Evolutionary conservation across 2,797 vertebrate species (phyloP).

Genomic region (Neosalanx taihuensis): DNA sequence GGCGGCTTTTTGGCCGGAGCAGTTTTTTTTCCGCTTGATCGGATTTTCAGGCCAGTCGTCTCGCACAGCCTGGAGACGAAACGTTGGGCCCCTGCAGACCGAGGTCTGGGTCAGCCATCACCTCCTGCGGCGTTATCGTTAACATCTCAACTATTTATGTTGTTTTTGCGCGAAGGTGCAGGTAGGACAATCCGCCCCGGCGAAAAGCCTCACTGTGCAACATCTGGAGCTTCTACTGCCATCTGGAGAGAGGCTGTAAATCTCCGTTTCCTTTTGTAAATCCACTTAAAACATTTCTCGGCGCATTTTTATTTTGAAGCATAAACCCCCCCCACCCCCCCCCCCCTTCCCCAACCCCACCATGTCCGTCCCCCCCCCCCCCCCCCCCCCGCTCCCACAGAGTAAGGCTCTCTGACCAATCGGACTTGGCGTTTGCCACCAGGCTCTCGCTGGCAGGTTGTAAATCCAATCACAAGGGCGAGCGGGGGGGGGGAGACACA

Average conservation of each 20-base stretch:
- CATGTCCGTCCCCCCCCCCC: too few species aligned
- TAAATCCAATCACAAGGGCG: constrained; percentile 1
- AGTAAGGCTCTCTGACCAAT: constrained; percentile 18
- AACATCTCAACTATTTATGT: constrained; percentile 67
- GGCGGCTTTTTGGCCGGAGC: not conserved
- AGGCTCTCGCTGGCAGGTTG: constrained; percentile 11
- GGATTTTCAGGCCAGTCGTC: constrained; percentile 23
- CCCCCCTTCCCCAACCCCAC: too few species aligned
- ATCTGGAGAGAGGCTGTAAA: constrained; percentile 74
- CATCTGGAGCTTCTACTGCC: constrained; percentile 67
- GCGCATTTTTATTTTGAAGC: constrained; percentile 71
- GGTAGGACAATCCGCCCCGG: constrained; percentile 64
- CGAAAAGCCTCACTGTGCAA: constrained; percentile 57
- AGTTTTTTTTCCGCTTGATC: constrained; percentile 15
- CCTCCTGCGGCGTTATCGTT: constrained; percentile 42
- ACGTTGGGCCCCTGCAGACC: not conserved
- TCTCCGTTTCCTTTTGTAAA: constrained; percentile 75
- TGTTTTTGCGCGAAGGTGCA: constrained; percentile 63
- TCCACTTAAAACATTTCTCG: constrained; percentile 65
- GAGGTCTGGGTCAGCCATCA: constrained; percentile 8
- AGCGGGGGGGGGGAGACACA: not conserved
- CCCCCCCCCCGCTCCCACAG: not conserved
- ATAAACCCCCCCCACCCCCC: constrained; percentile 4
- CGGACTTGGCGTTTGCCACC: constrained; percentile 14
- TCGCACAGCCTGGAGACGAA: constrained; percentile 19